Evolutionary conservation across 2,888 invertebrate species (phyloP).

Genomic region (Phania funesta): DNA sequence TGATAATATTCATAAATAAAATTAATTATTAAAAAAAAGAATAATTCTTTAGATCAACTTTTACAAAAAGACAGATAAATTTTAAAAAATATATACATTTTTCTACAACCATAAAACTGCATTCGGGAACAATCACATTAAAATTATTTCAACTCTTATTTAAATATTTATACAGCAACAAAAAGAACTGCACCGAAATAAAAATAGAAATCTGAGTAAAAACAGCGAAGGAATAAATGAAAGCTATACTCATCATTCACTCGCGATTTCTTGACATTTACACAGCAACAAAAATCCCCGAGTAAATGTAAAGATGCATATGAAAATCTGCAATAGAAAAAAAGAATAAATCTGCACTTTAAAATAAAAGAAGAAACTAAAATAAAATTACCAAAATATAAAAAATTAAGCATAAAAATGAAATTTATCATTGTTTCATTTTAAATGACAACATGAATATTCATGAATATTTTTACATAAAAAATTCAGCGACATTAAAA

Average conservation of each 20-base stretch:
- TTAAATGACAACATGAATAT: slow-evolving; percentile 67
- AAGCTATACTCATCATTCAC: no score
- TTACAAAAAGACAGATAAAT: no score
- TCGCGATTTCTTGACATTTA: no score
- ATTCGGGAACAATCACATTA: neutral
- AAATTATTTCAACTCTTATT: slow-evolving; percentile 19
- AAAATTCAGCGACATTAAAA: slow-evolving; percentile 64
- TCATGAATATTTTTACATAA: slow-evolving; percentile 67
- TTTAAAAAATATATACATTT: no score
- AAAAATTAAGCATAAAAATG: slow-evolving; percentile 47
- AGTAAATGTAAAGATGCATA: no score
- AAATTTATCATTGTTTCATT: slow-evolving; percentile 67
- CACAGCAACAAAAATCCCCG: no score
- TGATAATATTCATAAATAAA: no score
- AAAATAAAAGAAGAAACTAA: slow-evolving; percentile 4
- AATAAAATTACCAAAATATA: neutral
- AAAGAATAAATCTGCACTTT: slow-evolving; percentile 56
- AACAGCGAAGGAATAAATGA: no score
- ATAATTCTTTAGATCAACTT: no score
- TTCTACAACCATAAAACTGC: neutral
- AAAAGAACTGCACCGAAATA: neutral
- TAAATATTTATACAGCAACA: neutral
- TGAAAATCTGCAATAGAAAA: no score
- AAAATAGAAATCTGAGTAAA: no score
- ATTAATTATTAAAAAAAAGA: no score